Base-by-base conservation (phyloP, 2,113 vertebrate species). In the Pitta sordida region DNA sequence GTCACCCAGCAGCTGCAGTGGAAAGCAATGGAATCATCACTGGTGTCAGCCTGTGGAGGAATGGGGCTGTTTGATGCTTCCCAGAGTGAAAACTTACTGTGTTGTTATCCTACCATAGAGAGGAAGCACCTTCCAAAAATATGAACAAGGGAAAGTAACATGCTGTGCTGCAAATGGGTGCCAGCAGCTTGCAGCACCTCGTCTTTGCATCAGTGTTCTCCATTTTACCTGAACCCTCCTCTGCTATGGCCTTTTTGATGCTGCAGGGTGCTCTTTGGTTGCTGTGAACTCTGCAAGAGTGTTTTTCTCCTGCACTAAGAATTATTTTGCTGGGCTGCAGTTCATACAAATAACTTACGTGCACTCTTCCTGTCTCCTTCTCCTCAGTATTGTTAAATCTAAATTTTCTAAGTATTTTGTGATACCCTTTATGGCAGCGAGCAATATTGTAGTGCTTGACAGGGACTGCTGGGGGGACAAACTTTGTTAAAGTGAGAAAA, bases 91-190 rank as follows among this genome's bases (percentile, higher is more conserved):
- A 68, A 53, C 27, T 32, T 77, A 17, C 15, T 27, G n/a, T 3
- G 2, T 34, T 56, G 16, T 36, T 49, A 30, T 7, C 12, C 18
- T 34, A 58, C 15, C 15, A 36, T 0, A 1, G 32, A 83, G 41
- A n/a, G 23, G 6, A 63, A 88, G 21, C 16, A 48, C 8, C 27
- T 88, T 81, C 23, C 21, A 58, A 83, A 91, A 26, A n/a, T 4
- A 81, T 5, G 26, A 76, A 55, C 5, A 0, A 0, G 3, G 8
- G 16, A 70, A 56, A 23, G 4, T 10, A 34, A 67, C 1, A 2
- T 0, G 0, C 41, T 75, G 22, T 9, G 10, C 17, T 65, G 19
- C 32, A 71, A 43, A 41, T 1, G 5, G 11, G 6, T 24, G 4
- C 7, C 37, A 81, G 26, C 34, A 59, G 1, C 27, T 87, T 59